phyloP scores from a whole-genome alignment of 1,140 invertebrate species.

The Formica selysi region DNA sequence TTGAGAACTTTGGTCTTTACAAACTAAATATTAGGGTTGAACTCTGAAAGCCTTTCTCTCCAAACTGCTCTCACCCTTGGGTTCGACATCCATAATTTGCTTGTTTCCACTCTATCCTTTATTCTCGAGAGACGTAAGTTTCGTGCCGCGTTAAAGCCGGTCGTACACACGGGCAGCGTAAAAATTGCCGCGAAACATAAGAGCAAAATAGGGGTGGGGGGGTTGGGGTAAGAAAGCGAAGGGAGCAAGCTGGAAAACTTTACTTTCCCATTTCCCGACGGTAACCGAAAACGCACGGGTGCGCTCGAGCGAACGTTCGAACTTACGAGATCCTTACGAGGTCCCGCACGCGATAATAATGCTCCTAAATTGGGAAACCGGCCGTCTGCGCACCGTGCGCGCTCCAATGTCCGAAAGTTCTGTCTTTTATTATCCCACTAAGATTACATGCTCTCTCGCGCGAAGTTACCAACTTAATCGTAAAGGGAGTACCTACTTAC shows the following conservation, averaged over 20 bases:
- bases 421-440: conserved; percentile 61
- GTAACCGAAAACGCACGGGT: conserved; percentile 40
- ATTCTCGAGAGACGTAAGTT: conserved; percentile 52
- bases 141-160: conserved; percentile 44
- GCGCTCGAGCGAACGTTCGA: conserved; percentile 38
- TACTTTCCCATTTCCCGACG: conserved; percentile 42
- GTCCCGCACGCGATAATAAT: conserved; percentile 44
- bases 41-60: not conserved
- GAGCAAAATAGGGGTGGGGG: no score
- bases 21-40: conserved; percentile 31
- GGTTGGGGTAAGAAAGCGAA: no score
- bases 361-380: conserved; percentile 41
- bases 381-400: not conserved
- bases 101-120: conserved; percentile 2
- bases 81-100: conserved; percentile 29
- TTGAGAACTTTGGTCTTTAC: not conserved
- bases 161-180: conserved; percentile 29
- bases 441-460: conserved; percentile 55
- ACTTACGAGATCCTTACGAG: conserved; percentile 36
- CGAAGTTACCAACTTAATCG: conserved; percentile 43
- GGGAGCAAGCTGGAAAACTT: not conserved
- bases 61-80: not conserved
- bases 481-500: conserved; percentile 42
- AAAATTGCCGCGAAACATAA: conserved; percentile 35
- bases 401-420: conserved; percentile 44